Conservation (phyloP, 2,888 invertebrate species). For the Blastobasis adustella region DNA sequence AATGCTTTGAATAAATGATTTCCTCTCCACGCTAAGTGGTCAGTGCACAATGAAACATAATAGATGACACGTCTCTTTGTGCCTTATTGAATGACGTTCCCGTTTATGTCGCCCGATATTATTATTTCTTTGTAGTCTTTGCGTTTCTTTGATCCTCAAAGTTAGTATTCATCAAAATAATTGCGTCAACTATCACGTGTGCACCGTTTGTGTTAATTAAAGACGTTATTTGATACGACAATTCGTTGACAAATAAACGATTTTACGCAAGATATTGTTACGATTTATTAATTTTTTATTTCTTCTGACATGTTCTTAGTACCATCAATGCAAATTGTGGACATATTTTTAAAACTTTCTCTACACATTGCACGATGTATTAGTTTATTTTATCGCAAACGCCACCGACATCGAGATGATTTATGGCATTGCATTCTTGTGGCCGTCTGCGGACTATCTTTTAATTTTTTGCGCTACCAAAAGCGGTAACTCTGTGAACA, state of each 20-base stretch:
- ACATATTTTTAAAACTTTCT: no score
- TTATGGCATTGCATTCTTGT: slow-evolving; percentile 56
- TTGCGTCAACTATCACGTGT: slow-evolving; percentile 15
- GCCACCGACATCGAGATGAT: slow-evolving; percentile 57
- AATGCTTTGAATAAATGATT: slow-evolving; percentile 61
- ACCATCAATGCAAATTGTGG: no score
- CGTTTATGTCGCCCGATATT: slow-evolving; percentile 35
- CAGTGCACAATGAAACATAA: slow-evolving; percentile 56
- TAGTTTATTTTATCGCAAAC: slow-evolving; percentile 36
- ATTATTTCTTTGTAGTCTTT: slow-evolving; percentile 18
- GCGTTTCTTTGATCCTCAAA: no score
- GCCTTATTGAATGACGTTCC: slow-evolving; percentile 39
- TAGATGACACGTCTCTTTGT: slow-evolving; percentile 61
- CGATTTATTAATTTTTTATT: no score
- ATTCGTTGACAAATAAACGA: no score
- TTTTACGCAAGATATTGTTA: no score
- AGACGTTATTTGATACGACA: no score
- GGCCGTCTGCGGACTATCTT: slow-evolving; percentile 33
- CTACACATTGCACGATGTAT: not conserved
- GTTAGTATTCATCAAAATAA: slow-evolving; percentile 30
- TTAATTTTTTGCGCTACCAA: slow-evolving; percentile 40
- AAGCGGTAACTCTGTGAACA: slow-evolving; percentile 61
- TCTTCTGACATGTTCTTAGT: no score
- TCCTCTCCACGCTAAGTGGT: slow-evolving; percentile 61
- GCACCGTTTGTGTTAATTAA: not conserved